Conservation (phyloP, 2,113 vertebrate species). For the Amphiprion ocellaris region DNA sequence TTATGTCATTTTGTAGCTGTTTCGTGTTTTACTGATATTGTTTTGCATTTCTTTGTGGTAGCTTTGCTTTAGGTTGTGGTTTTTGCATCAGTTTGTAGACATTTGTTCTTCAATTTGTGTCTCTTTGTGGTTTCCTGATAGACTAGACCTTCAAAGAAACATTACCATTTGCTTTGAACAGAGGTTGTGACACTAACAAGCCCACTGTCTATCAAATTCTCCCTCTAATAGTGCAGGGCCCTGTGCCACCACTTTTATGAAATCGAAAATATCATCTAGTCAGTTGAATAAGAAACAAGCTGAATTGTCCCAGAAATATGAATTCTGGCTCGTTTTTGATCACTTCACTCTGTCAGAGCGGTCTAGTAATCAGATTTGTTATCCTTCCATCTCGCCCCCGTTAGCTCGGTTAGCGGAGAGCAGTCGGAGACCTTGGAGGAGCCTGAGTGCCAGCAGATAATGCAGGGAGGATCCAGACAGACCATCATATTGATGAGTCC, state of each 20-base stretch:
- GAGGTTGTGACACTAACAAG: no score
- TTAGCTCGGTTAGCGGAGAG: conserved; percentile 24
- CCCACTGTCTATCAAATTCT: no score
- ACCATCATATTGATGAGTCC: conserved; percentile 50
- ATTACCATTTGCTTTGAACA: no score
- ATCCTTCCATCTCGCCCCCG: conserved; percentile 6
- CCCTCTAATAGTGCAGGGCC: no score
- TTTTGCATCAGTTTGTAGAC: not conserved
- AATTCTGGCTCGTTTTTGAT: not conserved
- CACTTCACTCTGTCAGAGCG: conserved; percentile 5
- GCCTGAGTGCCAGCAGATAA: conserved; percentile 61
- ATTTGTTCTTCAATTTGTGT: no score
- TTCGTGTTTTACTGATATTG: not conserved
- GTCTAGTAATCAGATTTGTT: conserved; percentile 37
- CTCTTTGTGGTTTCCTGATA: no score
- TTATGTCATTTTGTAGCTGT: no score
- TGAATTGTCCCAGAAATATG: not conserved
- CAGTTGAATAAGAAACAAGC: not conserved
- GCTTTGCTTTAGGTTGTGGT: no score
- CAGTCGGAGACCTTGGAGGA: conserved; percentile 32
- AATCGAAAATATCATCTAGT: not conserved
- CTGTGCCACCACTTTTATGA: no score
- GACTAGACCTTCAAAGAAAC: no score
- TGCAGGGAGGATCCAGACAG: conserved; percentile 55
- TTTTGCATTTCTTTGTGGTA: not conserved